Base-by-base conservation (phyloP, 2,113 vertebrate species). In the Caloenas nicobarica region DNA sequence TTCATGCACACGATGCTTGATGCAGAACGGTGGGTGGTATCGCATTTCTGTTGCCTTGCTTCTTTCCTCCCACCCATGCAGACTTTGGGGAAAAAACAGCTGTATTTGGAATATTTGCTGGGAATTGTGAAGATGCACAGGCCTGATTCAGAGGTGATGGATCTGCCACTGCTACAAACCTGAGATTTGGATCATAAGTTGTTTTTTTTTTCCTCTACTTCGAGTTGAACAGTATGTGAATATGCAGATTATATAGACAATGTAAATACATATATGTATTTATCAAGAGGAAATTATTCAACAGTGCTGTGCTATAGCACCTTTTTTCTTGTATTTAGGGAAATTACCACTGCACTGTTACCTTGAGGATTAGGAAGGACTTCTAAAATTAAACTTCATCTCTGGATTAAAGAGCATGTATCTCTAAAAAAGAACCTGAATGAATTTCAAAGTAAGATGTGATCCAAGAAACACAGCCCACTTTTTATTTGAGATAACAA, bases 401-500 rank as follows among this genome's bases (percentile, higher is more conserved):
- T 86, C 25, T 60, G 68, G 46, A 31, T 85, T 84, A 3, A 36
- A 29, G 34, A 40, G 28, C 48, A 24, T 91, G 23, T 89, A 12
- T 78, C 81, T 81, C n/a, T 77, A 17, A 84, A 88, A 56, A 48
- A 86, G 68, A 88, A 60, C 40, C 79, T 15, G 14, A 85, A 36
- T 54, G 54, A 89, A 84, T 93, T 73, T 81, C 86, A 58, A n/a
- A 71, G 82, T 72, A 57, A 88, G 51, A 70, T 76, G 25, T 77
- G 54, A 80, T 69, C 76, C 46, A 33, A 61, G 70, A 94, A 95
- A 46, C 54, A 44, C 16, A 10, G 65, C 92, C 33, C 68, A 44
- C 77, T 91, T 31, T 66, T 31, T 66, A 80, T 65, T 89, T 82
- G 7, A 85, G 82, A 87, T 94, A 93, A 97, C 94, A 96, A 94